These are phyloP conservation scores for Psix sp. DNA, from an alignment of 1,140 invertebrate species.

Conservation along the genomic window DNA sequence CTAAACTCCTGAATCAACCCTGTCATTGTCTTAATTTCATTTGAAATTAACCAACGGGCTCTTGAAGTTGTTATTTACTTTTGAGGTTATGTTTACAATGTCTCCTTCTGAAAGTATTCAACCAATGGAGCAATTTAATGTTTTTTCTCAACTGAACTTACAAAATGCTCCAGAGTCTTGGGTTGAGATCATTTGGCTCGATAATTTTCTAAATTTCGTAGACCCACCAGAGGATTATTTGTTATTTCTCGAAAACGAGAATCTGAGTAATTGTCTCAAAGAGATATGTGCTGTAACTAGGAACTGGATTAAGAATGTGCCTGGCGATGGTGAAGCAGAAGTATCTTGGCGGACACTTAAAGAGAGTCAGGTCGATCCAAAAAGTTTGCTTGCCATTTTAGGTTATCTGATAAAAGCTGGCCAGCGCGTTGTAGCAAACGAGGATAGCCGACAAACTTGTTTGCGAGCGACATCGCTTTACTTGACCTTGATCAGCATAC, in stretches of 20 bases:
- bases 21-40: too few relatives aligned
- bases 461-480: constrained; percentile 76
- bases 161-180: not conserved
- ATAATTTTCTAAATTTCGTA: not conserved
- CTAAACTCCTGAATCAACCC: too few relatives aligned
- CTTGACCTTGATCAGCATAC: constrained; percentile 75
- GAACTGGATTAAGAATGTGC: constrained; percentile 64
- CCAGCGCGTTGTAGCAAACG: constrained; percentile 65
- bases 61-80: too few relatives aligned
- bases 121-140: constrained; percentile 12
- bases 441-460: constrained; percentile 69
- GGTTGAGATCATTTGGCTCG: not conserved
- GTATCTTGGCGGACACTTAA: constrained; percentile 79
- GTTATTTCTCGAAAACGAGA: not conserved
- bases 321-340: constrained; percentile 47
- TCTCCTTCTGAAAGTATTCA: not conserved
- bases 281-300: constrained; percentile 61
- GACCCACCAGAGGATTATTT: not conserved
- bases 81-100: constrained; percentile 28
- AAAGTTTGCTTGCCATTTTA: constrained; percentile 76
- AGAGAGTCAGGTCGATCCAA: constrained; percentile 74
- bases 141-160: constrained; percentile 10
- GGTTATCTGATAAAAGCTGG: constrained; percentile 77
- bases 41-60: too few relatives aligned
- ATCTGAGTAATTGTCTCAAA: not conserved